These are phyloP conservation scores for Holotrichia oblita DNA, from an alignment of 1,140 invertebrate genomes.

Conservation along the genomic window DNA sequence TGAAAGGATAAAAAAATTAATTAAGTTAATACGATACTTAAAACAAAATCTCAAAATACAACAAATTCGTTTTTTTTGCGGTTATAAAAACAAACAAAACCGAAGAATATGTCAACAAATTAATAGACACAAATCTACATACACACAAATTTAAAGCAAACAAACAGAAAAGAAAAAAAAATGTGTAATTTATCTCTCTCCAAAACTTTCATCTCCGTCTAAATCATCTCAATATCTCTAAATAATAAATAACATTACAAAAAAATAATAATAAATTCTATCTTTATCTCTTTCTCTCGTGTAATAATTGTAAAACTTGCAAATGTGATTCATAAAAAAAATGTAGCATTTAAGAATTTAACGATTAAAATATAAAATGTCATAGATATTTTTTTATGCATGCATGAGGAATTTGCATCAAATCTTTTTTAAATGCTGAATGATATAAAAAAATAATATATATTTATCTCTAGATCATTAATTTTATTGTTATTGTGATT, in stretches of 20 bases:
- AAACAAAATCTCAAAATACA: neutral
- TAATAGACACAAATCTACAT: slow-evolving; percentile 2
- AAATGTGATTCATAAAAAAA: slow-evolving; percentile 21
- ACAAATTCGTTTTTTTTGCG: neutral
- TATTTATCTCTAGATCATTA: neutral
- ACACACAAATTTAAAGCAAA: neutral
- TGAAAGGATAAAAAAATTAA: slow-evolving; percentile 10
- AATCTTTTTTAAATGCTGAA: slow-evolving; percentile 17
- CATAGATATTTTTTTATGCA: slow-evolving; percentile 33
- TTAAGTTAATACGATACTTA: neutral
- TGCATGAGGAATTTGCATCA: slow-evolving; percentile 34
- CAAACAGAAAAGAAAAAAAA: neutral
- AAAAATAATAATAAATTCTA: neutral
- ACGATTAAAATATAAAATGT: neutral
- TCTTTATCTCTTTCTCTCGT: slow-evolving; percentile 3
- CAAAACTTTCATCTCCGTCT: slow-evolving; percentile 5
- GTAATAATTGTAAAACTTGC: slow-evolving; percentile 14
- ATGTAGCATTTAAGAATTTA: slow-evolving; percentile 25
- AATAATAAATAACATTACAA: neutral
- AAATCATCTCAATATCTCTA: slow-evolving; percentile 2
- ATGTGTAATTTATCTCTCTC: neutral
- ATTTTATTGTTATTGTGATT: neutral
- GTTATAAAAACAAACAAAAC: neutral
- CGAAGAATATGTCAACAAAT: neutral
- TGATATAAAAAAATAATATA: neutral